These are phyloP conservation scores for Tenthredo livida DNA, from an alignment of 2,888 invertebrate species.

Conservation along the genomic window DNA sequence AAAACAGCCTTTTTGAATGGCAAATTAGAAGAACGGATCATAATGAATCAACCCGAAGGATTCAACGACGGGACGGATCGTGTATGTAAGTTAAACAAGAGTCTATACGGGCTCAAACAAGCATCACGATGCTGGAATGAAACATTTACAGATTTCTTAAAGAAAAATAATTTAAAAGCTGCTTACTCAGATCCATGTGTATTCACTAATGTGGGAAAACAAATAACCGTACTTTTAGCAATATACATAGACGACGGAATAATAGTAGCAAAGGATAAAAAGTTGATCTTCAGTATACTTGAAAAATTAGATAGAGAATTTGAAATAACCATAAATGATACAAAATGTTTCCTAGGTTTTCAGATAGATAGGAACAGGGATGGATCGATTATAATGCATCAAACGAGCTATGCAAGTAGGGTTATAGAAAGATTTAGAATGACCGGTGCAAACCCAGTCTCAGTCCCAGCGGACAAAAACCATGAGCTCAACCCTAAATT, in stretches of 20 bases:
- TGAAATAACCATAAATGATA: constrained; percentile 44
- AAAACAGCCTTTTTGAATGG: background rate
- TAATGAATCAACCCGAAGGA: constrained; percentile 64
- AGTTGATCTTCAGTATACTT: constrained; percentile 14
- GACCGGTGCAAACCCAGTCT: background rate
- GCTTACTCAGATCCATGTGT: constrained; percentile 59
- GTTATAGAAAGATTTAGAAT: constrained; percentile 15
- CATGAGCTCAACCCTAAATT: constrained; percentile 42
- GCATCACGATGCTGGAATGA: constrained; percentile 63
- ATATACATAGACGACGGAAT: constrained; percentile 62
- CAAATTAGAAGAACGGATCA: constrained; percentile 48
- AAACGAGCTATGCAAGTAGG: background rate
- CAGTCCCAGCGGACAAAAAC: constrained; percentile 41
- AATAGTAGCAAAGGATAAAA: constrained; percentile 37
- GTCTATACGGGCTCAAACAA: constrained; percentile 66
- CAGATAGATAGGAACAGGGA: constrained; percentile 49
- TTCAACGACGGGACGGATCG: constrained; percentile 57
- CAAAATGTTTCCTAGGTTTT: constrained; percentile 57
- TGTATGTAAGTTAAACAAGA: constrained; percentile 56
- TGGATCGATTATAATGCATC: constrained; percentile 31
- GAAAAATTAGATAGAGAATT: constrained; percentile 44
- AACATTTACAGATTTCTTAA: constrained; percentile 55
- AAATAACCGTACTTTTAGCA: constrained; percentile 48
- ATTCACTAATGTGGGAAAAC: constrained; percentile 48
- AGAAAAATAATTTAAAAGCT: constrained; percentile 56